phyloP scores from a whole-genome alignment of 2,888 invertebrate species.

The Sinhomidia bicolor region DNA sequence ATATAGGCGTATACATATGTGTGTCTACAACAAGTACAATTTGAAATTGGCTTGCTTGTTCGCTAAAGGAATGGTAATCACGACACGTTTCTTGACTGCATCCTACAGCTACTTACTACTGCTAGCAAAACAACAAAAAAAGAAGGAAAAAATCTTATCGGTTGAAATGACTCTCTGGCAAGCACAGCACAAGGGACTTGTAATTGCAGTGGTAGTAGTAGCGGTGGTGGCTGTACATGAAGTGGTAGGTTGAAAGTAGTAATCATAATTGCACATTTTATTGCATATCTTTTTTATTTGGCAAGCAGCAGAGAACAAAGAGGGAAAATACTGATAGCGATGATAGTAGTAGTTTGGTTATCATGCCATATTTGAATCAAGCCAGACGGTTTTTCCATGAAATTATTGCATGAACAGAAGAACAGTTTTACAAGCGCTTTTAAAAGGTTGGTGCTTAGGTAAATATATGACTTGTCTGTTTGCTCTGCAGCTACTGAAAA shows the following conservation, averaged over 20 bases:
- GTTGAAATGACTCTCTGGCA: too few relatives aligned
- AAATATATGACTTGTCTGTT: neutral
- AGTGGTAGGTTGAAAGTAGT: neutral
- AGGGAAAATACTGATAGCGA: neutral
- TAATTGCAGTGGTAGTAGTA: constrained; percentile 22
- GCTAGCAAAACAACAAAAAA: neutral
- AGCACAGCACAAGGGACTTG: neutral
- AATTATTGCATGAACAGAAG: constrained; percentile 40
- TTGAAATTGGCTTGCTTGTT: constrained; percentile 16
- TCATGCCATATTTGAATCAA: constrained; percentile 47
- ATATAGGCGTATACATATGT: constrained; percentile 38
- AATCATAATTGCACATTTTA: constrained; percentile 38
- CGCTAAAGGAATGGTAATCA: constrained; percentile 18
- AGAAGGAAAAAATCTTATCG: constrained; percentile 6
- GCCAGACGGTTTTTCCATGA: constrained; percentile 21
- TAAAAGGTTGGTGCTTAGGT: neutral
- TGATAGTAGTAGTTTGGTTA: constrained; percentile 23
- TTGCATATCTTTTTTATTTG: constrained; percentile 16
- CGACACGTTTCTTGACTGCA: constrained; percentile 19
- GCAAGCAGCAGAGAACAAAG: neutral
- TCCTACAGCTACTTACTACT: too few relatives aligned
- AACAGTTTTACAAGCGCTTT: constrained; percentile 24
- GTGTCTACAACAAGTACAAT: constrained; percentile 24
- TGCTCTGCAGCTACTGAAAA: too few relatives aligned
- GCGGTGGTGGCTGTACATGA: neutral